Percentiles rank a stretch among this genome's conserved stretches.
phyloP scores from a whole-genome alignment of 2,797 vertebrate genomes.

The Botia almorhae region DNA sequence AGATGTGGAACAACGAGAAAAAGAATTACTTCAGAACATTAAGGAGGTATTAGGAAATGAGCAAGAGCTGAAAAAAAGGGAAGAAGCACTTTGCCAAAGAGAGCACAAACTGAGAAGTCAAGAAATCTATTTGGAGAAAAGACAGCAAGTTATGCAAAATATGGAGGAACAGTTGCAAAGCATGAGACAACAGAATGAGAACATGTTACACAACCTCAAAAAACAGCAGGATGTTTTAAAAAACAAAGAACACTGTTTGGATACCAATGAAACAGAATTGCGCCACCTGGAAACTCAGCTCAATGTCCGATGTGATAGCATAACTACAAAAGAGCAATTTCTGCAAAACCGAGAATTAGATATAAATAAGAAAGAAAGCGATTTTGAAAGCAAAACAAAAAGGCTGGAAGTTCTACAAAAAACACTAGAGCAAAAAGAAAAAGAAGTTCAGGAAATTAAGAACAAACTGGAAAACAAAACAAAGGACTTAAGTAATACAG shows the following conservation, averaged over 20 bases:
- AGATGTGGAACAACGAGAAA: conserved; percentile 23
- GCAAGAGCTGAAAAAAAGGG: conserved; percentile 50
- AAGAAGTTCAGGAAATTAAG: conserved; percentile 39
- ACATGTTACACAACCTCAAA: conserved; percentile 1
- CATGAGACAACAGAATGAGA: conserved; percentile 18
- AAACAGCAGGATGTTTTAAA: conserved; percentile 46
- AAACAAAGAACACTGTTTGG: conserved; percentile 22
- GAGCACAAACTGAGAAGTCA: conserved; percentile 43
- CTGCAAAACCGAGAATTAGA: conserved; percentile 21
- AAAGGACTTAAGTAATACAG: conserved; percentile 63
- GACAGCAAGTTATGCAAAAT: conserved; percentile 43
- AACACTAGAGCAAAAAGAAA: conserved; percentile 26
- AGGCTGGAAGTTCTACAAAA: conserved; percentile 25
- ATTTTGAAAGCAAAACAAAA: conserved; percentile 17
- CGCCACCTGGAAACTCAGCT: conserved; percentile 25
- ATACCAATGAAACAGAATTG: conserved; percentile 37
- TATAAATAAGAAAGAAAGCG: conserved; percentile 21
- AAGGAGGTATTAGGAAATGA: conserved; percentile 54
- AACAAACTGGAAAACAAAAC: conserved; percentile 42
- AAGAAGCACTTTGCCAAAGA: conserved; percentile 51
- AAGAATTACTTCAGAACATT: conserved; percentile 54
- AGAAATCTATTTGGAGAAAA: conserved; percentile 49
- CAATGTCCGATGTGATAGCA: conserved; percentile 10
- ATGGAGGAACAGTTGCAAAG: conserved; percentile 47
- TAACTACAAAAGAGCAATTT: neutral